Base-by-base conservation (phyloP, 2,888 invertebrate genomes). In the Odontomyia ornata region DNA sequence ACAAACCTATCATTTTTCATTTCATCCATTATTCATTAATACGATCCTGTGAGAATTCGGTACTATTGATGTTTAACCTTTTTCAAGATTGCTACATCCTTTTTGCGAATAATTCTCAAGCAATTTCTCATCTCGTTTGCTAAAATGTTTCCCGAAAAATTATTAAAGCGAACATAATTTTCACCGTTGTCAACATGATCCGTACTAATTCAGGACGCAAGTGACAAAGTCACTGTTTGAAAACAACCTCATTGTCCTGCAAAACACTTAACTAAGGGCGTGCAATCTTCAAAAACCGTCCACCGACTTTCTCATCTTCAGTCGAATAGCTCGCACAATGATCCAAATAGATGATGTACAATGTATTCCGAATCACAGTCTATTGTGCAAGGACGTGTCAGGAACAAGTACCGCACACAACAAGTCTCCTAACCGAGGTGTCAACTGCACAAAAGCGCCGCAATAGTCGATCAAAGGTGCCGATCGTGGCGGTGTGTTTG, bases 381-480 rank as follows among this genome's bases (percentile, higher is more conserved):
- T 23, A 73, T 73, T 73, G 73, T 73, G 23, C 60, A 60, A 73
- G 73, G 60, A 73, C 73, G 57, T 73, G 73, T 73, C 73, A 72
- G 18, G 56, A 72, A 56, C 72, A 57, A 56, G 56, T 72, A 73
- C 73, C 36, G 73, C 30, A 57, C 60, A 36, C n/a, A 46, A 57
- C 46, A 75, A 62, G 27, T 47, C 46, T 36, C 23, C 47, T 64
- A 28, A 75, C 84, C 83, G 85, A 85, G 85, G 84, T 86, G 86
- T 86, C 86, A 86, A 85, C 86, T 83, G 82, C 77, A 85, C 86
- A 86, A 86, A 85, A 85, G 84, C 84, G 84, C 82, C 84, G 84
- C 56, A 83, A 80, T 57, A 79, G 80, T 80, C 82, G 83, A 82
- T 86, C 85, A 86, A 86, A 85, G 82, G 81, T 79, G 80, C 85